phyloP scores from a whole-genome alignment of 1,140 invertebrate genomes.

The Octopus bimaculoides region DNA sequence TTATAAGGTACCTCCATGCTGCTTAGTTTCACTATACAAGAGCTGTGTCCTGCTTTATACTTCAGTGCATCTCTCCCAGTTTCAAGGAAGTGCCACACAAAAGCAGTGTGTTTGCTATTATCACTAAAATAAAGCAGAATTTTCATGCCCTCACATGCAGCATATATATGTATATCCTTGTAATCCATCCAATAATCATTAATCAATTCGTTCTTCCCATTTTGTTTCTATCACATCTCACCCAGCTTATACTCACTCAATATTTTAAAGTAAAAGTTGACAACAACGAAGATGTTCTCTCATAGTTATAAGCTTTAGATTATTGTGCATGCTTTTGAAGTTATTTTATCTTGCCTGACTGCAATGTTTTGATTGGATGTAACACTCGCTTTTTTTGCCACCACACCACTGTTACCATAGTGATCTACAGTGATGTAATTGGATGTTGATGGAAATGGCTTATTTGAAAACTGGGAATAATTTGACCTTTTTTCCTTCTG shows the following conservation, averaged over 20 bases:
- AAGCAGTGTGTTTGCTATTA: conserved; percentile 37
- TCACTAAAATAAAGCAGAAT: conserved; percentile 51
- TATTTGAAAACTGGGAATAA: not conserved
- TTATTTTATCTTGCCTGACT: too few relatives aligned
- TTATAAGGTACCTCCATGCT: conserved; percentile 23
- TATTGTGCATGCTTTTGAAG: too few relatives aligned
- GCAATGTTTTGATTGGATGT: not conserved
- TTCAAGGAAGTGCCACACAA: conserved; percentile 53
- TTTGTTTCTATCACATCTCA: too few relatives aligned
- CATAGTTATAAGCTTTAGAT: too few relatives aligned
- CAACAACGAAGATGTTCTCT: too few relatives aligned
- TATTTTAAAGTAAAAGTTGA: too few relatives aligned
- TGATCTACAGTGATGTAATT: conserved; percentile 28
- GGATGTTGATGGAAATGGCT: conserved; percentile 1
- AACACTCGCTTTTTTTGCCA: conserved; percentile 24
- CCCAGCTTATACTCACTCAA: too few relatives aligned
- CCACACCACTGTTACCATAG: conserved; percentile 35
- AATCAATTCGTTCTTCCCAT: too few relatives aligned
- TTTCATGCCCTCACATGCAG: conserved; percentile 39
- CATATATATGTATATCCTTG: conserved; percentile 1
- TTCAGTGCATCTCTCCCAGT: conserved; percentile 49
- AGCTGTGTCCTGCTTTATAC: conserved; percentile 55
- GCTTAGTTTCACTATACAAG: conserved; percentile 32
- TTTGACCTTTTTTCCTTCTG: conserved; percentile 27
- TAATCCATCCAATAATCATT: not conserved